Evolutionary conservation across 2,888 invertebrate genomes (phyloP), one percentile per base, ranked within the genome.

Genomic region (Mythimna impura): DNA sequence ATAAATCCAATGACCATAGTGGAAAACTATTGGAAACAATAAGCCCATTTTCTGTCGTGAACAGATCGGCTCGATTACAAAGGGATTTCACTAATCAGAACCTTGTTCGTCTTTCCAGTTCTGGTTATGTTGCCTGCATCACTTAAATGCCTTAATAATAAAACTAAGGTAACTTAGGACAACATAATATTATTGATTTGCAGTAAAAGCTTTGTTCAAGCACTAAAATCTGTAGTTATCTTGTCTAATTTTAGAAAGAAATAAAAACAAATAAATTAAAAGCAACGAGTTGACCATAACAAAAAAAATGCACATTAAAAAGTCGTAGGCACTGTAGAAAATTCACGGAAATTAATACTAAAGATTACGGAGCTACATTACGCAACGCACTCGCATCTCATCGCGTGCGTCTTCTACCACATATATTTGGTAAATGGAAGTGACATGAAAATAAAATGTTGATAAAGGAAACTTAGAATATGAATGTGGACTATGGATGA

Each of bases 331-430:
- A 68, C 70, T 73, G 80, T 86, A 86, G 86, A 79, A 88, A 91
- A 91, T 88, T 90, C 84, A 90, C 90, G 93, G 93, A 93, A 93
- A 93, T 92, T 91, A 92, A 89, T 87, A 87, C 85, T 81, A 85
- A 86, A 87, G 86, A 90, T 92, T 91, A 89, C 91, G 88, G 87
- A 85, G 74, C 73, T 71, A 66, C 40, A 73, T 94, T 93, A 88
- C 72, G 87, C 83, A 94, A 94, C 86, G 75, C 87, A 84, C 87
- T 91, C 90, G 89, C 94, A 93, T 93, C 93, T 91, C 77, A 81
- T 30, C 71, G 76, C 75, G 67, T 70, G 71, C 75, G 78, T 66
- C 66, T 66, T 57, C 47, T 65, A 36, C 71, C 66, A 65, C 10
- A 30, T 71, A 81, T 66, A 6, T 71, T 58, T 40, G 1, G 30